Conservation (phyloP, 1,140 invertebrate species). For the Macrobrachium rosenbergii region DNA sequence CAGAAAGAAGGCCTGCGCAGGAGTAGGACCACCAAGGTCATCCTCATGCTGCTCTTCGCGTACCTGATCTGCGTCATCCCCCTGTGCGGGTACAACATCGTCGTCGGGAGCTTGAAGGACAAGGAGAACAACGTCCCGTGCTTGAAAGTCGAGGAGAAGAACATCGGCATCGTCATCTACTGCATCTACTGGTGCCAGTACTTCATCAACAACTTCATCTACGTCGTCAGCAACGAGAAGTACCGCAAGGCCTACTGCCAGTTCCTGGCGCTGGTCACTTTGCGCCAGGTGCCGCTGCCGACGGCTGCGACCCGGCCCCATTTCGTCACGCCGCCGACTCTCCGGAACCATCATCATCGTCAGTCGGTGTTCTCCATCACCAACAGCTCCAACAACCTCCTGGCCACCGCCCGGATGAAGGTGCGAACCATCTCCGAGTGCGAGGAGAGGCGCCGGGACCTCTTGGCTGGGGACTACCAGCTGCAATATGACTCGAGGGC, state of each 20-base stretch:
- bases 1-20: constrained; percentile 49
- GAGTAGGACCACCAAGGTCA: constrained; percentile 62
- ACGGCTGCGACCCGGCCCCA: too few species aligned
- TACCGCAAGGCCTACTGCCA: constrained; percentile 57
- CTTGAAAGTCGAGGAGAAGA: too few species aligned
- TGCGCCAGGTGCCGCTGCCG: not conserved
- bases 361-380: constrained; percentile 13
- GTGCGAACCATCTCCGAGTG: constrained; percentile 43
- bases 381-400: not conserved
- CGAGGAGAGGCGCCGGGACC: constrained; percentile 4
- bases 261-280: constrained; percentile 38
- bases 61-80: constrained; percentile 65
- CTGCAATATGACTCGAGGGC: not conserved
- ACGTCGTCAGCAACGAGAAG: constrained; percentile 55
- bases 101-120: not conserved
- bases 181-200: constrained; percentile 65
- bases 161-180: constrained; percentile 60
- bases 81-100: constrained; percentile 60
- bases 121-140: too few species aligned
- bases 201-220: constrained; percentile 65
- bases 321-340: too few species aligned
- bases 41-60: constrained; percentile 55
- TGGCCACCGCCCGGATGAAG: not conserved
- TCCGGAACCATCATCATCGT: too few species aligned
- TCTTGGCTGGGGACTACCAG: not conserved